A percentile compares a stretch with the other conserved stretches of the same genome.
Evolutionary conservation across 1,140 invertebrate genomes (phyloP).

Genomic region (Yoshiicerus persimilis): DNA sequence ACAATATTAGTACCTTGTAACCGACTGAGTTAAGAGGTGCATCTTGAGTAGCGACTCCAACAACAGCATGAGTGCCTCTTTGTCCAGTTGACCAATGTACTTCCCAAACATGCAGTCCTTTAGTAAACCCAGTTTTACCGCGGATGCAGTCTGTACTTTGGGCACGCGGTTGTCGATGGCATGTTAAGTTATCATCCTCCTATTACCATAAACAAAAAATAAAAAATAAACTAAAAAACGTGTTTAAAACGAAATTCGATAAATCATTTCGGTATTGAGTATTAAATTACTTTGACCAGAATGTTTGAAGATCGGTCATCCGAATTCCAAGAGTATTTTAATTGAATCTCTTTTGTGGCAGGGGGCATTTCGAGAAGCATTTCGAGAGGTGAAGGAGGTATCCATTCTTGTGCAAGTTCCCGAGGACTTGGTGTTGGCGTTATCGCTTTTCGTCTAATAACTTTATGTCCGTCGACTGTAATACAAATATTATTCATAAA

Average conservation of each 20-base stretch:
- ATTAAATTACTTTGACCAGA: constrained; percentile 82
- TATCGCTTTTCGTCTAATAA: constrained; percentile 37
- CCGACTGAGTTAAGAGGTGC: constrained; percentile 84
- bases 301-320: constrained; percentile 97
- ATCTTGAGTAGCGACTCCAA: constrained; percentile 92
- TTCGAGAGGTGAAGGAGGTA: constrained; percentile 85
- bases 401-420: constrained; percentile 76
- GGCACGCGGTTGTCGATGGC: constrained; percentile 97
- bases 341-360: constrained; percentile 79
- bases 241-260: too few relatives aligned
- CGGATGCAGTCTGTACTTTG: constrained; percentile 99
- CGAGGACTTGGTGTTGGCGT: constrained; percentile 42
- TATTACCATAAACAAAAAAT: constrained; percentile 50
- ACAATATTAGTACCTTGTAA: constrained; percentile 85
- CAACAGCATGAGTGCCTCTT: constrained; percentile 96
- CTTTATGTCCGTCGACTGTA: constrained; percentile 46
- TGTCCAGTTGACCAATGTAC: constrained; percentile 94
- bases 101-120: constrained; percentile 97
- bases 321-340: constrained; percentile 95
- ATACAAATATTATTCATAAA: background rate
- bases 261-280: background rate
- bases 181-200: constrained; percentile 96
- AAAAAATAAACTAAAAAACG: too few relatives aligned
- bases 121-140: constrained; percentile 90
- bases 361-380: constrained; percentile 95